Base-by-base conservation (phyloP, 2,797 vertebrate genomes). In the Mus minutoides region DNA sequence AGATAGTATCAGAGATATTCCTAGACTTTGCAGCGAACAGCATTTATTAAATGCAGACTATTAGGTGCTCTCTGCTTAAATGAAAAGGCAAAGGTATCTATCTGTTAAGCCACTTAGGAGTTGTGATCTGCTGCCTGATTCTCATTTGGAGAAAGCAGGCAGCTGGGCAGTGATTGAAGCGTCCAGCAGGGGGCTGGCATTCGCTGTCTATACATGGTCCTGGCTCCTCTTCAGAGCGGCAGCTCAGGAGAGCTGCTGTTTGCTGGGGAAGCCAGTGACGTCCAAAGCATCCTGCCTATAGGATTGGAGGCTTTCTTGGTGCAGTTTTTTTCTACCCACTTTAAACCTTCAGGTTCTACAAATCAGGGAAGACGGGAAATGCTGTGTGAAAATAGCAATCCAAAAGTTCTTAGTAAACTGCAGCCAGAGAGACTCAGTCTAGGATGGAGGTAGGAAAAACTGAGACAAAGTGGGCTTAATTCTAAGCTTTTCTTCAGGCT, bases 121-220 rank as follows among this genome's bases (percentile, higher is more conserved):
- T 54, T 2, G 10, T 46, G 2, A 79, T 86, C 56, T 37, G 90
- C 85, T 21, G 56, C 31, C 37, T 2, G 12, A 73, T 49, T 78
- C 67, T 83, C 75, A 3, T 79, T 83, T 79, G 89, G 46, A 93
- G 90, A 94, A 75, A 88, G 83, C 92, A 34, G 86, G 88, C 31
- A 29, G 19, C 83, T n/a, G 64, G 97, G 98, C 97, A 97, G 97
- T 97, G 98, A 98, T 69, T 26, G 89, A 96, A 94, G 88, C 82
- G 97, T 96, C 98, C 98, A 97, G 98, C 92, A 98, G 98, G 98
- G 98, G 98, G 98, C 98, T 98, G 98, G 98, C 98, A 97, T 97
- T 98, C 96, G n/a, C 97, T 97, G 97, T 96, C 85, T 95, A 71
- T 91, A 91, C 43, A 91, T 96, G 92, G 91, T 92, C 60, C 91